Base-by-base conservation (phyloP, 2,888 invertebrate genomes). In the Stenolophus ochropezus region DNA sequence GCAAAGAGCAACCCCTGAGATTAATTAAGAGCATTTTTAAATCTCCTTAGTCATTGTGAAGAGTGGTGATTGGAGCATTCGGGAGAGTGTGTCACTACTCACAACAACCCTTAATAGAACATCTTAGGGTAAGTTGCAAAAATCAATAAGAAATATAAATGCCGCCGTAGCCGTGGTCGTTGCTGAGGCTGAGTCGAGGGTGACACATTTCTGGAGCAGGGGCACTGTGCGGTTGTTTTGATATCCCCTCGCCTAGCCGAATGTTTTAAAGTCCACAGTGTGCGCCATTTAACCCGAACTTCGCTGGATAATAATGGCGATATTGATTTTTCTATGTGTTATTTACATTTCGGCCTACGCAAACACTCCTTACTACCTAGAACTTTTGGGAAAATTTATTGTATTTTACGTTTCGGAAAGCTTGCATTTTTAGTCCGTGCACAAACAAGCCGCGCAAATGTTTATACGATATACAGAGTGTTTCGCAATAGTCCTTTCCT, bases 271-370 rank as follows among this genome's bases (percentile, higher is more conserved):
- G 78, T 78, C 78, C 61, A 78, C 78, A 78, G 78, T 65, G 78
- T 61, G 78, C 78, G 49, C 61, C 78, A 78, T 78, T 78, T 78
- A 78, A 78, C 78, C 78, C 78, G 42, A 78, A 78, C 61, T 78
- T 78, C 61, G 65, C 61, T 65, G 65, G 78, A 27, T 78, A 78
- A 65, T 78, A 78, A 78, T 51, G 78, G 65, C 49, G 78, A 61
- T 78, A 78, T 78, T 78, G 78, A 78, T 78, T 78, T 78, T 78
- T 78, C 78, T 78, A 78, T 78, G 78, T 78, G 65, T 78, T 78
- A 78, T 78, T 78, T 78, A 78, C 78, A 65, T 78, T 78, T 78
- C 47, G 49, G 78, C 78, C 78, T 78, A 78, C 65, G 78, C 78
- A 78, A 78, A 78, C 78, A 78, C 65, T 78, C 23, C 65, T 61